Base-by-base conservation (phyloP, 1,140 invertebrate genomes). In the Trichomalopsis sarcophagae region DNA sequence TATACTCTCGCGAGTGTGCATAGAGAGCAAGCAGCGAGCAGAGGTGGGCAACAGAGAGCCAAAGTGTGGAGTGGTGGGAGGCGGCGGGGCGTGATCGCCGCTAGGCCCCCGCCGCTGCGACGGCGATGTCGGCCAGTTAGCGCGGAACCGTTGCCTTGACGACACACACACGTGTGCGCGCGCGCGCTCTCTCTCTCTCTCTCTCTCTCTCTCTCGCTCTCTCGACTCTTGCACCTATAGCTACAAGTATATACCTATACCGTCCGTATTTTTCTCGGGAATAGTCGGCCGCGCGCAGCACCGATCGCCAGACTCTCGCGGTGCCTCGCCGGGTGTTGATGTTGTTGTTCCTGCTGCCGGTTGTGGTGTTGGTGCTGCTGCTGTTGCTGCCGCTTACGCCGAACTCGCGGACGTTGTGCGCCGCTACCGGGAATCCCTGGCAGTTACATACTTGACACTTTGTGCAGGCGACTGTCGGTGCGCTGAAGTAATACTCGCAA, bases 131-230 rank as follows among this genome's bases (percentile, higher is more conserved):
- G 88, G 90, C 87, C 92, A 93, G 92, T 93, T 91, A 92, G 91
- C 92, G 91, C 90, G 90, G 91, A 92, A 92, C 92, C 92, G 92
- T 93, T 92, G 92, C 92, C 92, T 92, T 91, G 92, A 90, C 92
- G 90, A 93, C 92, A 92, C 91, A 90, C 90, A 89, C 90, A 86
- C 89, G 89, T 90, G 91, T 92, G 91, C 89, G 88, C 85, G 88
- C 84, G 85, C 84, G 82, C 84, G 84, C 66, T 50, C 23, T 30
- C 55, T 73, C 69, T 27, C 33, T 84, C 85, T 81, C 33, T 36
- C 33, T 33, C 66, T 68, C 23, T 40, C 69, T 73, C 69, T 27
- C 33, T 84, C 85, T 73, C 69, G 17, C 33, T 84, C 85, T 81
- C 80, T 78, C 68, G 7, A 44, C 40, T 44, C 7, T 9, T 44